phyloP scores from a whole-genome alignment of 2,797 vertebrate genomes.

The Gallinago solitaria region DNA sequence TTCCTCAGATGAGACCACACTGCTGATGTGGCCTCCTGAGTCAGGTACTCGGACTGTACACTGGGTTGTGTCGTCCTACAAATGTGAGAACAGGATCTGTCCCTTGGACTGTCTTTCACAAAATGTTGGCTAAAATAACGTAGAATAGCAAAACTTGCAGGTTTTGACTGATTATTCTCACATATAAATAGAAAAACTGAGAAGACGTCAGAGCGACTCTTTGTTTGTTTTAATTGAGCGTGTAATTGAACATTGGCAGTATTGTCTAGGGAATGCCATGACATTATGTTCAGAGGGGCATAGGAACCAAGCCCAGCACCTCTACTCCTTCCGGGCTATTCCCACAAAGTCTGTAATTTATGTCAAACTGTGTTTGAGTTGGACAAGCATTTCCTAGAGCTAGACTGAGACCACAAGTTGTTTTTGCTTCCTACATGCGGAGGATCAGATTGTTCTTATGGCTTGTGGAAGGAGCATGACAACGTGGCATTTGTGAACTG shows the following conservation, averaged over 20 bases:
- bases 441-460: not conserved
- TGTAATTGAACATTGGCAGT: not conserved
- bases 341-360: not conserved
- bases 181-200: not conserved
- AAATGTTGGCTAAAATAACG: not conserved
- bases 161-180: not conserved
- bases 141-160: not conserved
- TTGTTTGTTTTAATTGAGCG: not conserved
- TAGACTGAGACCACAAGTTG: not conserved
- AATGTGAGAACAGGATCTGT: not conserved
- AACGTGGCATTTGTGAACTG: not conserved
- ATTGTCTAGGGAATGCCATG: not conserved
- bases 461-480: not conserved
- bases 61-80: not conserved
- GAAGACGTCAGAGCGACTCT: not conserved
- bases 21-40: not conserved
- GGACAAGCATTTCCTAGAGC: not conserved
- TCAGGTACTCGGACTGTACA: too few species aligned
- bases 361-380: not conserved
- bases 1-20: not conserved
- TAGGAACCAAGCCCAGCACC: not conserved
- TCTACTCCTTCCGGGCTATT: not conserved
- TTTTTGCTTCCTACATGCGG: not conserved
- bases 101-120: not conserved
- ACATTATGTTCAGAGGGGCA: not conserved